Conservation (phyloP, 2,113 vertebrate species). For the Dendrocopos noguchii region DNA sequence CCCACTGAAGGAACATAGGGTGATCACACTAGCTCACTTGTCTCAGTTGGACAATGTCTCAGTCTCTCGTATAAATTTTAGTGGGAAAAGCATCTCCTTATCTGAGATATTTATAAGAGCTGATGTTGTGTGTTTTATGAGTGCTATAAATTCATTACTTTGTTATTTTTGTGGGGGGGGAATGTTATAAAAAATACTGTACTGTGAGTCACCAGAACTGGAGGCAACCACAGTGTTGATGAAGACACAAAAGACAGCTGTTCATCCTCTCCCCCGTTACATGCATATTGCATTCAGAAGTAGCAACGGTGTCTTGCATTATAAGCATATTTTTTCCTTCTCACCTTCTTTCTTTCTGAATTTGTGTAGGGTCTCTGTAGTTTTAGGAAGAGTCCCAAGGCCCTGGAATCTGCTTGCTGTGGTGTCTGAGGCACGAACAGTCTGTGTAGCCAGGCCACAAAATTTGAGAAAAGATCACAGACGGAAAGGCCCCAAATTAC, state of each 20-base stretch:
- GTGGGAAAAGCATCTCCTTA: not conserved
- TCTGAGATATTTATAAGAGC: not conserved
- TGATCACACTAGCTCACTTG: not conserved
- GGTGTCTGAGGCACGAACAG: not conserved
- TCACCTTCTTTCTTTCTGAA: slow-evolving; percentile 15
- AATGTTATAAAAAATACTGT: not conserved
- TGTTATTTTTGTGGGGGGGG: not conserved
- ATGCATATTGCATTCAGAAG: not conserved
- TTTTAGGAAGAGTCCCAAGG: not conserved
- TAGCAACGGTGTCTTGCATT: not conserved
- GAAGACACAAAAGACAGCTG: slow-evolving; percentile 35
- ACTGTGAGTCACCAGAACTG: not conserved
- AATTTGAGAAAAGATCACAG: not conserved
- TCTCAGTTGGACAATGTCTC: not conserved
- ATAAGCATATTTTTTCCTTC: not conserved
- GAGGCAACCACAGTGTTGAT: not conserved
- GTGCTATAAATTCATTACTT: slow-evolving; percentile 12
- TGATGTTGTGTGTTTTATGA: not conserved
- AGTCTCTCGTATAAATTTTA: not conserved
- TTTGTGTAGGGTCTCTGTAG: not conserved
- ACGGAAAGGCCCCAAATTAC: fast-evolving
- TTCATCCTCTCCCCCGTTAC: not conserved
- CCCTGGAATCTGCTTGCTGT: not conserved
- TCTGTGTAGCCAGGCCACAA: not conserved
- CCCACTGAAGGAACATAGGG: fast-evolving